Conservation (phyloP, 2,113 vertebrate genomes). For the Rhinolophus ferrumequinum region DNA sequence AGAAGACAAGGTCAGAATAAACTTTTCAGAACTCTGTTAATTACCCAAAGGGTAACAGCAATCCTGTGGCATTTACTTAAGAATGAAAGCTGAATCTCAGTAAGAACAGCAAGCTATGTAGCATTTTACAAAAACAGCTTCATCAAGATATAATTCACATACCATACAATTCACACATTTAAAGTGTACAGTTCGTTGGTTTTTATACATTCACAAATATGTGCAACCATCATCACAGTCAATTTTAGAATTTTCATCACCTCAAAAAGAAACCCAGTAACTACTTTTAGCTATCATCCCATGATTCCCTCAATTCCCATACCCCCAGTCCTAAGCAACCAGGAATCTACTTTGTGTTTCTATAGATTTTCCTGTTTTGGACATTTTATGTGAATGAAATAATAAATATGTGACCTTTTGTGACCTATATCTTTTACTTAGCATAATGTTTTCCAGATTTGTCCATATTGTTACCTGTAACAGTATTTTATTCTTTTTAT, state of each 20-base stretch:
- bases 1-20: neutral
- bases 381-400: neutral
- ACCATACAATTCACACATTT: neutral
- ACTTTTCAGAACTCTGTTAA: neutral
- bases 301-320: neutral
- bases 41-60: neutral
- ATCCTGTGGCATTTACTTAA: neutral
- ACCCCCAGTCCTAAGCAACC: neutral
- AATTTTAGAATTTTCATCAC: constrained; percentile 24
- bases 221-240: neutral
- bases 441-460: neutral
- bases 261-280: neutral
- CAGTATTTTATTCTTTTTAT: neutral
- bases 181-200: neutral
- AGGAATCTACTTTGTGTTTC: neutral
- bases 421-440: neutral
- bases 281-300: neutral
- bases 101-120: neutral
- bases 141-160: neutral
- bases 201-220: neutral
- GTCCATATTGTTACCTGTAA: neutral
- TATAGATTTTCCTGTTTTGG: neutral
- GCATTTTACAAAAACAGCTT: neutral
- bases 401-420: neutral
- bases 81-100: neutral